A percentile compares a stretch with the other conserved stretches of the same genome.
These are phyloP conservation scores for Hestina assimilis DNA, from an alignment of 1,140 invertebrate species.

Conservation along the genomic window DNA sequence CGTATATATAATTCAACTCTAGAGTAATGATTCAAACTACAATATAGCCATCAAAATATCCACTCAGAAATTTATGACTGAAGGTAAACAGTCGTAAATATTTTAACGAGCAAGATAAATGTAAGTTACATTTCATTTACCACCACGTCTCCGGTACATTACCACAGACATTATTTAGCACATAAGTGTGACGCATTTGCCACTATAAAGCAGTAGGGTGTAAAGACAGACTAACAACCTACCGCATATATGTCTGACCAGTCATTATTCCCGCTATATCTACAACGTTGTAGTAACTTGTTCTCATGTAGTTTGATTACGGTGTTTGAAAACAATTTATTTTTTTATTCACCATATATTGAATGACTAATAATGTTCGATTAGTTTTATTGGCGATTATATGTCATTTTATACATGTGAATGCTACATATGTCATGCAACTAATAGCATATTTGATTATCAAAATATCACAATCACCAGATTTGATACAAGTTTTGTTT, in stretches of 20 bases:
- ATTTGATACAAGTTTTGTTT: neutral
- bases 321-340: too few species aligned
- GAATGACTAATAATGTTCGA: too few species aligned
- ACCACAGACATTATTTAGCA: slow-evolving; percentile 29
- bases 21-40: slow-evolving; percentile 28
- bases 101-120: slow-evolving; percentile 42
- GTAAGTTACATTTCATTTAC: slow-evolving; percentile 41
- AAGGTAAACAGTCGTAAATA: slow-evolving; percentile 48
- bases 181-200: slow-evolving; percentile 23
- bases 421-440: too few species aligned
- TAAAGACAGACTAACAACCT: slow-evolving; percentile 4
- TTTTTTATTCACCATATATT: too few species aligned
- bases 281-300: neutral
- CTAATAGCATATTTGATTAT: neutral
- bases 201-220: slow-evolving; percentile 20
- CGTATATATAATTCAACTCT: slow-evolving; percentile 24
- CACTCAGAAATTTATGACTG: slow-evolving; percentile 36
- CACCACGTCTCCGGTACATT: slow-evolving; percentile 19
- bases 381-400: too few species aligned
- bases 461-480: neutral
- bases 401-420: too few species aligned
- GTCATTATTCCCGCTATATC: neutral
- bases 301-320: too few species aligned
- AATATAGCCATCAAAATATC: slow-evolving; percentile 37
- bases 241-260: neutral